Conservation (phyloP, 2,797 vertebrate species). For the Mastacembelus armatus region DNA sequence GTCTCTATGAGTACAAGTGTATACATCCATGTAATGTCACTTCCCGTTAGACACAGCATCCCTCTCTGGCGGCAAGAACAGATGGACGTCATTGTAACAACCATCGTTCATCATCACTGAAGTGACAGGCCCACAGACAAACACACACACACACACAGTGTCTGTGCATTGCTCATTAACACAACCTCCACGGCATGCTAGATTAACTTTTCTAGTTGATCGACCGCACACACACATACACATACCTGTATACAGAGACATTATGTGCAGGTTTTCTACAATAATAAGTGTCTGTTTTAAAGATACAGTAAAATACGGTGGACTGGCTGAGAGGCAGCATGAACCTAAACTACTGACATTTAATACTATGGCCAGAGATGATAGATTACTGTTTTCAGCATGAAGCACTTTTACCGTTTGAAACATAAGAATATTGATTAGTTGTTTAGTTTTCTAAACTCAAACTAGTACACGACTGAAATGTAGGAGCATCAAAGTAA, state of each 20-base stretch:
- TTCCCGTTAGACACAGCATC: constrained; percentile 70
- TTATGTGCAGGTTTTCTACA: constrained; percentile 3
- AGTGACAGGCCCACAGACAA: constrained; percentile 57
- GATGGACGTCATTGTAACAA: constrained; percentile 76
- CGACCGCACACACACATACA: constrained; percentile 25
- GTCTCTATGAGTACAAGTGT: constrained; percentile 42
- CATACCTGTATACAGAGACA: constrained; percentile 14
- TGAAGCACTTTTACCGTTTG: too few species aligned
- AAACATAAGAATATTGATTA: too few species aligned
- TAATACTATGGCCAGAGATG: not conserved
- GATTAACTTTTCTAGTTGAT: constrained; percentile 66
- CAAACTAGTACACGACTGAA: too few species aligned
- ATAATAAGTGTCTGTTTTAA: constrained; percentile 21
- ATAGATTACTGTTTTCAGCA: too few species aligned
- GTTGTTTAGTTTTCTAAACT: too few species aligned
- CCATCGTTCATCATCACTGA: constrained; percentile 75
- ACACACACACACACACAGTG: constrained; percentile 23
- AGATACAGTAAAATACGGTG: constrained; percentile 9
- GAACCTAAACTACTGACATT: not conserved
- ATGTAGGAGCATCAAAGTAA: too few species aligned
- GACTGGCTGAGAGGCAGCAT: not conserved
- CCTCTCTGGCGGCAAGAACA: constrained; percentile 73
- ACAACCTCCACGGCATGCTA: constrained; percentile 58
- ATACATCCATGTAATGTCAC: constrained; percentile 72
- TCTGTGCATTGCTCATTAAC: constrained; percentile 55